phyloP scores from a whole-genome alignment of 2,888 invertebrate genomes.

The Caenorhabditis angaria region DNA sequence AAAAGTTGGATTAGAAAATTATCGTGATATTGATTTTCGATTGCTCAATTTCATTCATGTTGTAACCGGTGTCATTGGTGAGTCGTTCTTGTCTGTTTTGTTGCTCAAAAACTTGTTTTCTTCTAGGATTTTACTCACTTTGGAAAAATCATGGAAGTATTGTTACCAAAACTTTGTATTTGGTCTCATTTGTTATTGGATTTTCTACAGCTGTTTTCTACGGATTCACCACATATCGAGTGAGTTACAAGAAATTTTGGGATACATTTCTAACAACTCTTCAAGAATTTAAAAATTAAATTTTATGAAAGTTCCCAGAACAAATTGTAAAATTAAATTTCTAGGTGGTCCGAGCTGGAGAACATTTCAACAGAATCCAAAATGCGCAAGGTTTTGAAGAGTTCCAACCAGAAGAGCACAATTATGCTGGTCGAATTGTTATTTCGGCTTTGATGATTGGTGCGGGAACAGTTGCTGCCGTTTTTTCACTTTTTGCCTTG shows the following conservation, averaged over 20 bases:
- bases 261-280: neutral
- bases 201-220: conserved; percentile 69
- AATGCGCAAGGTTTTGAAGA: conserved; percentile 53
- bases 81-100: neutral
- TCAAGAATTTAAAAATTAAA: neutral
- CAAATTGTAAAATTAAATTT: neutral
- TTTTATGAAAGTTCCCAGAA: neutral
- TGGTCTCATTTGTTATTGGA: conserved; percentile 64
- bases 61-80: conserved; percentile 65
- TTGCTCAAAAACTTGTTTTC: neutral
- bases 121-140: conserved; percentile 65
- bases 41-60: conserved; percentile 67
- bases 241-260: conserved; percentile 13
- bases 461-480: conserved; percentile 58
- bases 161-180: conserved; percentile 69
- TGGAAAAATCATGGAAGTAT: conserved; percentile 70
- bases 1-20: conserved; percentile 67
- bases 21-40: conserved; percentile 69
- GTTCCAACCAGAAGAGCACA: conserved; percentile 57
- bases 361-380: conserved; percentile 39
- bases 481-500: conserved; percentile 61
- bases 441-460: conserved; percentile 68
- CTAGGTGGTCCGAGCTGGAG: conserved; percentile 49
- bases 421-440: conserved; percentile 66
- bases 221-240: conserved; percentile 70